A percentile compares a stretch with the other conserved stretches of the same genome.
phyloP scores from a whole-genome alignment of 2,113 vertebrate genomes.

The Psilopogon haemacephalus region DNA sequence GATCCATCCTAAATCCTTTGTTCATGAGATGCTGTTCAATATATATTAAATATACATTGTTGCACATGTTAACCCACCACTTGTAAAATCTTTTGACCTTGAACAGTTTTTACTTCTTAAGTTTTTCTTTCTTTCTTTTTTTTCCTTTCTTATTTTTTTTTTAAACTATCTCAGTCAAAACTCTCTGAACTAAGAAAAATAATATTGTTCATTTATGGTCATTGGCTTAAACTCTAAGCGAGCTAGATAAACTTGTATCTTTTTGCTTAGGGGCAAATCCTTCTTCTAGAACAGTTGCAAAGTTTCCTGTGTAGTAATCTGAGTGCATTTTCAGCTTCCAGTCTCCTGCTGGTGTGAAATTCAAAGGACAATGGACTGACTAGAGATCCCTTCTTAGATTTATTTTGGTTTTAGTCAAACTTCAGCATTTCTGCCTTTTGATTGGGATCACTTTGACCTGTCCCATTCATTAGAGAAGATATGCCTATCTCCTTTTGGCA shows the following conservation, averaged over 20 bases:
- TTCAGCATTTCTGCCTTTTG: neutral
- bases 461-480: neutral
- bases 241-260: neutral
- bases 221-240: neutral
- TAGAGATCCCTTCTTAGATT: neutral
- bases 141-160: neutral
- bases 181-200: neutral
- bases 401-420: neutral
- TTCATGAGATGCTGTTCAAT: conserved; percentile 29
- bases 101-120: neutral
- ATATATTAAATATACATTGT: neutral
- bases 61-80: neutral
- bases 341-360: neutral
- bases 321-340: neutral
- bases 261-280: conserved; percentile 1
- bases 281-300: neutral
- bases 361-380: neutral
- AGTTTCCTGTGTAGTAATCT: neutral
- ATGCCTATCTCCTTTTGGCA: neutral
- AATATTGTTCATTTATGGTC: neutral
- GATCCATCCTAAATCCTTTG: conserved; percentile 41
- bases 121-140: neutral
- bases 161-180: neutral
- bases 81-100: conserved; percentile 36
- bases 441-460: neutral